Percentiles rank a stretch among this genome's conserved stretches.
Conservation (phyloP, 2,113 vertebrate species). For the Rana temporaria region DNA sequence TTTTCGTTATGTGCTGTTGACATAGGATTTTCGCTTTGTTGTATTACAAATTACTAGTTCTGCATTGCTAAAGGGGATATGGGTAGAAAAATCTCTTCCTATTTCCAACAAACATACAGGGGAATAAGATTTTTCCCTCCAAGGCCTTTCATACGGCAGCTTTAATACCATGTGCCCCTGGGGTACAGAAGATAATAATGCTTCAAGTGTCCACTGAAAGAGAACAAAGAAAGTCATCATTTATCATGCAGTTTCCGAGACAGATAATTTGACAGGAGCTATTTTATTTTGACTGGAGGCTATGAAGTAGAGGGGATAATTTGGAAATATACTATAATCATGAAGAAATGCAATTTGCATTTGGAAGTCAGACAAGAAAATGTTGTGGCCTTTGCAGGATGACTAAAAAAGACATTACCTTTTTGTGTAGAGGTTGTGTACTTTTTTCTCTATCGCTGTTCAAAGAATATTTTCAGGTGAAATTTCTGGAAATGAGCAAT, state of each 20-base stretch:
- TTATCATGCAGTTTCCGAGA: slow-evolving; percentile 38
- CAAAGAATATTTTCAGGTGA: too few species aligned
- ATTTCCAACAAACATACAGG: neutral
- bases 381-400: neutral
- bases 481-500: too few species aligned
- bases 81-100: neutral
- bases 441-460: too few species aligned
- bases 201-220: slow-evolving; percentile 47
- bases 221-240: slow-evolving; percentile 44
- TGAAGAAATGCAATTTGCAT: slow-evolving; percentile 29
- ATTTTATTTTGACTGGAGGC: slow-evolving; percentile 48
- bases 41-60: too few species aligned
- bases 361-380: slow-evolving; percentile 17
- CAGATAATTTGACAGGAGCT: slow-evolving; percentile 48
- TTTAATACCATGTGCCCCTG: slow-evolving; percentile 29
- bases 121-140: neutral
- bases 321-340: slow-evolving; percentile 41
- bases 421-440: too few species aligned
- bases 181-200: slow-evolving; percentile 40
- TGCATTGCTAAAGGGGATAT: too few species aligned
- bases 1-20: too few species aligned
- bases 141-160: neutral
- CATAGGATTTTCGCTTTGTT: too few species aligned
- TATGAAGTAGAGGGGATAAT: slow-evolving; percentile 28
- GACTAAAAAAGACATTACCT: too few species aligned